Evolutionary conservation across 1,140 invertebrate genomes (phyloP).

Genomic region (Diuraphis noxia): DNA sequence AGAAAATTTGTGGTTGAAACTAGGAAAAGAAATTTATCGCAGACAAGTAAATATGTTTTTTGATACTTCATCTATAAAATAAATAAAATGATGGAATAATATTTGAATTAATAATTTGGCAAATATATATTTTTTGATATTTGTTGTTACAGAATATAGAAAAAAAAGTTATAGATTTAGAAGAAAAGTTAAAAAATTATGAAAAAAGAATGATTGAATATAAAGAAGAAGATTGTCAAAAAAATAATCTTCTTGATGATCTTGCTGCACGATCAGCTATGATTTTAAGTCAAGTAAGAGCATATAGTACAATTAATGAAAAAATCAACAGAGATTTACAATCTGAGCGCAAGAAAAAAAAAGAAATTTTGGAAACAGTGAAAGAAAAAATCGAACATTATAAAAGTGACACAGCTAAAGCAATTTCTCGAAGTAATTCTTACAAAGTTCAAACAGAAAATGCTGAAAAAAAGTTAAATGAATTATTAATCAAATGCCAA

Average conservation of each 20-base stretch:
- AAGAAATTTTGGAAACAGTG: slow-evolving; percentile 29
- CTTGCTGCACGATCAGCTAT: slow-evolving; percentile 43
- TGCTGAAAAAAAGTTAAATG: slow-evolving; percentile 44
- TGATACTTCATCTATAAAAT: background rate
- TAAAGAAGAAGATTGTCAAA: slow-evolving; percentile 36
- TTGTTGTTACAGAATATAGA: slow-evolving; percentile 35
- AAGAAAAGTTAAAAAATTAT: slow-evolving; percentile 41
- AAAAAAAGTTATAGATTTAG: slow-evolving; percentile 47
- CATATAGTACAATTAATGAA: slow-evolving; percentile 47
- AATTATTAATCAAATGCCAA: slow-evolving; percentile 17
- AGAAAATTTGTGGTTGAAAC: slow-evolving; percentile 50
- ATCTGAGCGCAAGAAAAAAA: slow-evolving; percentile 31
- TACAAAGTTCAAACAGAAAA: slow-evolving; percentile 34
- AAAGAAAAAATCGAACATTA: slow-evolving; percentile 47
- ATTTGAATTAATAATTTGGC: background rate
- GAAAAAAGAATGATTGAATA: slow-evolving; percentile 30
- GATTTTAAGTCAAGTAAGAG: slow-evolving; percentile 48
- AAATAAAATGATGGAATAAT: background rate
- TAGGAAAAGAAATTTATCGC: slow-evolving; percentile 45
- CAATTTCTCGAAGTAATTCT: slow-evolving; percentile 36
- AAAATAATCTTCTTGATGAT: slow-evolving; percentile 48
- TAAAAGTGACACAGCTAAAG: slow-evolving; percentile 29
- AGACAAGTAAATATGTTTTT: slow-evolving; percentile 35
- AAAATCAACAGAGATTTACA: slow-evolving; percentile 31
- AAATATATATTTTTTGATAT: background rate